These are phyloP conservation scores for Chymomyza procnemis DNA, from an alignment of 2,888 invertebrate genomes.

Conservation along the genomic window DNA sequence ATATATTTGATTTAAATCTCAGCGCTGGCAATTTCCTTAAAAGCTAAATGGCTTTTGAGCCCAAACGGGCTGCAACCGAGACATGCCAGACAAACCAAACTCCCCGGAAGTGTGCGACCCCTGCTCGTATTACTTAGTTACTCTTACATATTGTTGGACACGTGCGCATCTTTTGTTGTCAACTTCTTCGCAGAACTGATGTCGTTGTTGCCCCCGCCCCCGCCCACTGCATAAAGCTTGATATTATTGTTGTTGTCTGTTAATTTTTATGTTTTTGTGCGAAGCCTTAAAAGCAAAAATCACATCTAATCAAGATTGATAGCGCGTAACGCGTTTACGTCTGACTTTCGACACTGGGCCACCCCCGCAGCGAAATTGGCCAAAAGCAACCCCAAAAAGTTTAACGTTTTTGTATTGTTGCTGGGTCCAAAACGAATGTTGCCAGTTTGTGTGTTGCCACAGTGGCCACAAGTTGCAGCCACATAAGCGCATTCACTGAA, in stretches of 20 bases:
- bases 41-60: slow-evolving; percentile 17
- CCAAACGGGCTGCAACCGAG: not conserved
- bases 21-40: slow-evolving; percentile 12
- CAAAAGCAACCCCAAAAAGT: slow-evolving; percentile 30
- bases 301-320: slow-evolving; percentile 79
- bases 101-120: not conserved
- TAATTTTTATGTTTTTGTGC: slow-evolving; percentile 59
- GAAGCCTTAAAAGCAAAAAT: slow-evolving; percentile 70
- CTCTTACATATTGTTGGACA: slow-evolving; percentile 32
- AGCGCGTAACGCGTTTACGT: slow-evolving; percentile 76
- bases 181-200: slow-evolving; percentile 4
- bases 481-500: slow-evolving; percentile 18
- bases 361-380: slow-evolving; percentile 19
- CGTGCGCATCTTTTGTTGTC: slow-evolving; percentile 54
- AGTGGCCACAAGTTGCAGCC: slow-evolving; percentile 55
- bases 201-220: too few relatives aligned
- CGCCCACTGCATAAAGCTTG: not conserved
- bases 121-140: too few relatives aligned
- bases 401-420: slow-evolving; percentile 53
- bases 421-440: slow-evolving; percentile 57
- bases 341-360: slow-evolving; percentile 49
- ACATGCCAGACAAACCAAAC: slow-evolving; percentile 3
- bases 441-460: slow-evolving; percentile 8
- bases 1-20: not conserved
- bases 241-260: slow-evolving; percentile 37